Evolutionary conservation across 2,113 vertebrate species (phyloP).

Genomic region (Archilochus colubris): DNA sequence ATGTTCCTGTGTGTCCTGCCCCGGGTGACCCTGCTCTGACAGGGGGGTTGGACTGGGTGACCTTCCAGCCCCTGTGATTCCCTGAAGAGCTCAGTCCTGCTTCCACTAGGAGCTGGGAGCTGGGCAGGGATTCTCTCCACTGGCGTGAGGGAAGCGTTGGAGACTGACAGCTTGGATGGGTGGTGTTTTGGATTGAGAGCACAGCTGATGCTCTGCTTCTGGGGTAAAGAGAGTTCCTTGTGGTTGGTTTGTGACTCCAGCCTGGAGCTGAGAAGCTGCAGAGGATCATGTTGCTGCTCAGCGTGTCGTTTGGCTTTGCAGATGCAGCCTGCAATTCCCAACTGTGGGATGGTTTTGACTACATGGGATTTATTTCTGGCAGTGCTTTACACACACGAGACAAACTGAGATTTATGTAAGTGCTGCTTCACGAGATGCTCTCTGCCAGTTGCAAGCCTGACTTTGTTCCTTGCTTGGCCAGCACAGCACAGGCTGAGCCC

Average conservation of each 20-base stretch:
- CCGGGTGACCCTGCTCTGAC: too few relatives aligned
- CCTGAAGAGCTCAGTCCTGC: background rate
- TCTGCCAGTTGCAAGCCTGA: background rate
- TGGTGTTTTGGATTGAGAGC: background rate
- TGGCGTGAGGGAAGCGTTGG: background rate
- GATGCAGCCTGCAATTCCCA: background rate
- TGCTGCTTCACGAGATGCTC: background rate
- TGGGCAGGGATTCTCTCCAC: background rate
- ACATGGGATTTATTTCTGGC: background rate
- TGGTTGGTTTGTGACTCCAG: background rate
- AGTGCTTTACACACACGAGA: background rate
- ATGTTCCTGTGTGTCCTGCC: too few relatives aligned
- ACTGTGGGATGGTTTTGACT: background rate
- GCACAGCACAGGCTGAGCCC: background rate
- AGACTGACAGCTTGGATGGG: rapidly evolving
- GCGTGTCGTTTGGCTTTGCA: background rate
- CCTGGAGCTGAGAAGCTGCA: background rate
- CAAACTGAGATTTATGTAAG: background rate
- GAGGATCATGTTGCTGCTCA: background rate
- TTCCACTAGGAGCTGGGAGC: background rate
- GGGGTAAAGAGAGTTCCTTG: rapidly evolving
- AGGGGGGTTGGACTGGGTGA: too few relatives aligned
- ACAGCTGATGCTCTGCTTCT: background rate
- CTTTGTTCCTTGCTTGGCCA: conserved; percentile 20
- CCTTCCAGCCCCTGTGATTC: background rate